phyloP scores from a whole-genome alignment of 2,888 invertebrate species.

The Lepas anatifera region DNA sequence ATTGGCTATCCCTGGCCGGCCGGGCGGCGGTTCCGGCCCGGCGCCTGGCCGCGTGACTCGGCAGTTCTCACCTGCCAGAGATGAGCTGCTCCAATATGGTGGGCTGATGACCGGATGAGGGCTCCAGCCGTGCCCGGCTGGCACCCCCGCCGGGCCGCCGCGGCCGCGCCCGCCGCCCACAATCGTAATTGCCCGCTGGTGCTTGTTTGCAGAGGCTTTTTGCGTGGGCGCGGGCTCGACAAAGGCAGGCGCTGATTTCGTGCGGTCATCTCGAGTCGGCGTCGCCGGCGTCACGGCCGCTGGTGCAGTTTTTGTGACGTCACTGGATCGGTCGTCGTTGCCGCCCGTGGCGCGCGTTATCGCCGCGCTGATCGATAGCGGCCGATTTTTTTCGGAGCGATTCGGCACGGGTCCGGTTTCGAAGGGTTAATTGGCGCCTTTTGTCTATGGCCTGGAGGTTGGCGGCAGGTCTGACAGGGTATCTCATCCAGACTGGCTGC shows the following conservation, averaged over 20 bases:
- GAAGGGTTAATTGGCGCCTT: background rate
- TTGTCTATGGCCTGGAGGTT: background rate
- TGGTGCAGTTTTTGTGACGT: background rate
- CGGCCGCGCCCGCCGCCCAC: background rate
- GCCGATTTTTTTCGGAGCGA: background rate
- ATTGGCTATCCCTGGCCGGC: no score
- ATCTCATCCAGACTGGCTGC: no score
- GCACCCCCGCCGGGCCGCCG: background rate
- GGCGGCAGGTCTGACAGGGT: background rate
- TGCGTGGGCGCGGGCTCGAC: background rate
- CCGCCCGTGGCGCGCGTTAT: background rate
- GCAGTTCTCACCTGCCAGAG: background rate
- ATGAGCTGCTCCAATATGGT: no score
- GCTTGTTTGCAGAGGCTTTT: slow-evolving; percentile 1
- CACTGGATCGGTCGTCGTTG: background rate
- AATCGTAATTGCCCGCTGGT: background rate
- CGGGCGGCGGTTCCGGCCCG: no score
- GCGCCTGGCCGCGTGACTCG: no score
- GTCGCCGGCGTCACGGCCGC: background rate
- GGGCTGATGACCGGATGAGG: no score
- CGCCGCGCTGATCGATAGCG: background rate
- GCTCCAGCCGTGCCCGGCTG: no score
- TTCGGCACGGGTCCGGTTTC: background rate
- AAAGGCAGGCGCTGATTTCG: background rate
- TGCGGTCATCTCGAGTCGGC: background rate